These are phyloP conservation scores for Lethenteron camtschaticum DNA, from an alignment of 2,113 vertebrate genomes.

Conservation along the genomic window DNA sequence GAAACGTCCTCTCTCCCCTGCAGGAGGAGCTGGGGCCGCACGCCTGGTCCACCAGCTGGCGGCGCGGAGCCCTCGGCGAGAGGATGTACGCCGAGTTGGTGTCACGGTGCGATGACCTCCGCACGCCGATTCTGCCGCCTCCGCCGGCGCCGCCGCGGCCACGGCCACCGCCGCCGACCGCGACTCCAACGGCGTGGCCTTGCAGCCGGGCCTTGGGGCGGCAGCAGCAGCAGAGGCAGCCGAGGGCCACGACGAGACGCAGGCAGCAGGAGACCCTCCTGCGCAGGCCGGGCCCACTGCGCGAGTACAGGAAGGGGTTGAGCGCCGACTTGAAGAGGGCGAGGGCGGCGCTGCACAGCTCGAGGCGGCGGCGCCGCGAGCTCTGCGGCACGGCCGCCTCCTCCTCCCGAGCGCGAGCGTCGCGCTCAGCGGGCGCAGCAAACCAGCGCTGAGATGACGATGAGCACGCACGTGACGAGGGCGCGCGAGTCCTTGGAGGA, in stretches of 20 bases:
- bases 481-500: conserved; percentile 57
- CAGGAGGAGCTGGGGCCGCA: conserved; percentile 60
- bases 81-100: conserved; percentile 63
- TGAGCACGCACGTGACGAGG: conserved; percentile 57
- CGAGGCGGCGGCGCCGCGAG: conserved; percentile 61
- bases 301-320: conserved; percentile 88
- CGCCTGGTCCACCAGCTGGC: conserved; percentile 51
- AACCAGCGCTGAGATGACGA: conserved; percentile 48
- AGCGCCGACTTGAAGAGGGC: conserved; percentile 81
- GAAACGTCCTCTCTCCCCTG: too few species aligned
- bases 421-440: conserved; percentile 77
- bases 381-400: conserved; percentile 36
- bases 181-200: too few species aligned
- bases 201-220: conserved; percentile 10
- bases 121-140: conserved; percentile 6
- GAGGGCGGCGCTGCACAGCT: conserved; percentile 71
- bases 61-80: conserved; percentile 64
- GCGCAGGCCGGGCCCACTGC: conserved; percentile 66
- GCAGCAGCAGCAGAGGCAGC: conserved; percentile 16
- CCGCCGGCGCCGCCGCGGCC: neutral
- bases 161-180: too few species aligned
- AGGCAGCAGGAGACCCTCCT: conserved; percentile 56
- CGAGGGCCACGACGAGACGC: conserved; percentile 22
- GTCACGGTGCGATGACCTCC: conserved; percentile 8
- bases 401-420: conserved; percentile 37